Base-by-base conservation (phyloP, 2,797 vertebrate species). In the Sebastolobus alascanus region DNA sequence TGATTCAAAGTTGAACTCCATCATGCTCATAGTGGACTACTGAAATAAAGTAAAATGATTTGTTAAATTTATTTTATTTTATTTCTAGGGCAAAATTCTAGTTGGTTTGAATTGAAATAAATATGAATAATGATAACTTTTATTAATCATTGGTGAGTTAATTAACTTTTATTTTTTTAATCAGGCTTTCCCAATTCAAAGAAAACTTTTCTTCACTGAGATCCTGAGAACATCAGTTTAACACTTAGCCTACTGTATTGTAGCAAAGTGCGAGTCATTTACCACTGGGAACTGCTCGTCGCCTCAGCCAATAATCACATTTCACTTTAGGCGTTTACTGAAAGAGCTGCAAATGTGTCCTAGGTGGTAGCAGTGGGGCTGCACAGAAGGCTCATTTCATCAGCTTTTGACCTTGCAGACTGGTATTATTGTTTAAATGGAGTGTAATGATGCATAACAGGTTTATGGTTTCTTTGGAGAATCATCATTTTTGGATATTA, bases 351-450 rank as follows among this genome's bases (percentile, higher is more conserved):
- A 79, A 79, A 82, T 20, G 71, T 76, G 54, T 71, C 64, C 65
- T 64, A 46, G 27, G 67, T 69, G 68, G 71, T 40, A 55, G 46
- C 73, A 43, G 61, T 68, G 37, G 52, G 1, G 70, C 35, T 70
- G 66, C 73, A 79, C 64, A 82, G 69, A 80, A 54, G 73, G 56
- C 73, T 83, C 52, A 13, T 73, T 79, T 73, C 66, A 79, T 81
- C 58, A 70, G 69, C 33, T 65, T 79, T 66, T 88, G 77, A 82
- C 75, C 78, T 80, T 86, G 78, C 31, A 74, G 73, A 61, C 37
- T 68, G 56, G 38, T 70, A 68, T 77, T 78, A 71, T 50, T 77
- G 64, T 86, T 82, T 58, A 78, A 90, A 79, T 78, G 16, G 16
- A 71, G 54, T 22, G 65, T 69, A 84, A 88, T 82, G 78, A 79